Evolutionary conservation across 2,113 vertebrate species (phyloP), one percentile per base, ranked within the genome.

Genomic region (Oxyruncus cristatus): DNA sequence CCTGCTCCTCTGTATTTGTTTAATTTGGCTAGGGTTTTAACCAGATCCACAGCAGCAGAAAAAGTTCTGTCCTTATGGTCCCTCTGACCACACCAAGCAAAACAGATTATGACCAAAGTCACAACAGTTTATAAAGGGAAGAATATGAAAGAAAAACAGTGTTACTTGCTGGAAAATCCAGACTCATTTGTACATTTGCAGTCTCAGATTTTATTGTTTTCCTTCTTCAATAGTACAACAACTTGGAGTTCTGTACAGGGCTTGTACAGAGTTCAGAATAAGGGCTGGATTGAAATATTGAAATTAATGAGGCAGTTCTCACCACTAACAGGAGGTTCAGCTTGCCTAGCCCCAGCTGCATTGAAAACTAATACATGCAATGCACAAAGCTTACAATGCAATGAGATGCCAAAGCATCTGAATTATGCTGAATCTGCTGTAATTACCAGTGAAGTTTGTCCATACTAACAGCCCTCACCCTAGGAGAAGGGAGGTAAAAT

Each of bases 11-110:
- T 65, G 39, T 73, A 74, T 58, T 93, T 95, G 92, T 81, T 92
- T 62, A 81, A 72, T 93, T 94, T 93, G 91, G 61, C 70, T 81
- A 85, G 52, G 19, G 42, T 91, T 95, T 96, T 89, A 94, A 93
- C 55, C 63, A 93, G 79, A 71, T 72, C 59, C 76, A 96, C 61
- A 81, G 76, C 24, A 85, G 73, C 2, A 80, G 84, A 66, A 95
- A 62, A 44, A 66, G 62, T 93, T 95, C 87, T 42, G 77, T 93
- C 22, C 50, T 74, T 93, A 77, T 46, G 42, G 65, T 26, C 49
- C 52, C 79, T 49, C 5, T 11, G 75, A 94, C 53, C 13, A 33
- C 50, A 88, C 18, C 19, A 68, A 56, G 35, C 39, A 67, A 78
- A 80, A 66, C 15, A 70, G 21, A 83, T 67, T 18, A 63, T 30